phyloP scores from a whole-genome alignment of 2,113 vertebrate genomes.

The Martes martes region DNA sequence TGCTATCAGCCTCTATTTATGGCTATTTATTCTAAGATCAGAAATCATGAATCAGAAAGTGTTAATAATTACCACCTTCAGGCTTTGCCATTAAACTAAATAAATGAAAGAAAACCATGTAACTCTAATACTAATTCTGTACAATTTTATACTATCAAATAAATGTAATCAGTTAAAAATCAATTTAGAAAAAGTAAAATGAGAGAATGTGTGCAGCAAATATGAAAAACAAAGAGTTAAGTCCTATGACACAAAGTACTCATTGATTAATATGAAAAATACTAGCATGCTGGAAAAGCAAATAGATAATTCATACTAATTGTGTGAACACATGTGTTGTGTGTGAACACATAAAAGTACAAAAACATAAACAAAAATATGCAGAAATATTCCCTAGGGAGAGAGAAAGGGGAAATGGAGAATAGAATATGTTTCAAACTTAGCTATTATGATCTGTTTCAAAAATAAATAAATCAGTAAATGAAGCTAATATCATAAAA shows the following conservation, averaged over 20 bases:
- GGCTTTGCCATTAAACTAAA: neutral
- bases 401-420: neutral
- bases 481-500: conserved; percentile 7
- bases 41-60: neutral
- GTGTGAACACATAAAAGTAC: neutral
- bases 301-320: neutral
- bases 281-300: neutral
- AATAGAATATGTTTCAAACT: neutral
- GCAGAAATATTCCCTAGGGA: neutral
- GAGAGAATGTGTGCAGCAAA: conserved; percentile 2
- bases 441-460: neutral
- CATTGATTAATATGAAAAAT: conserved; percentile 11
- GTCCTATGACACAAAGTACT: neutral
- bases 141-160: conserved; percentile 6
- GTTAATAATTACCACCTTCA: neutral
- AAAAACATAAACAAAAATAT: conserved; percentile 25
- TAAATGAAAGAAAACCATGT: neutral
- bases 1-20: neutral
- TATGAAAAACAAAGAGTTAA: neutral
- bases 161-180: conserved; percentile 8
- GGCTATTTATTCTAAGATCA: conserved; percentile 5
- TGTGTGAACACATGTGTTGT: neutral
- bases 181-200: conserved; percentile 10
- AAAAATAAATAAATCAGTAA: conserved; percentile 6
- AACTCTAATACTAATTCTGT: neutral